Percentiles rank a stretch among this genome's conserved stretches.
phyloP scores from a whole-genome alignment of 1,140 invertebrate genomes.

The Ruditapes philippinarum region DNA sequence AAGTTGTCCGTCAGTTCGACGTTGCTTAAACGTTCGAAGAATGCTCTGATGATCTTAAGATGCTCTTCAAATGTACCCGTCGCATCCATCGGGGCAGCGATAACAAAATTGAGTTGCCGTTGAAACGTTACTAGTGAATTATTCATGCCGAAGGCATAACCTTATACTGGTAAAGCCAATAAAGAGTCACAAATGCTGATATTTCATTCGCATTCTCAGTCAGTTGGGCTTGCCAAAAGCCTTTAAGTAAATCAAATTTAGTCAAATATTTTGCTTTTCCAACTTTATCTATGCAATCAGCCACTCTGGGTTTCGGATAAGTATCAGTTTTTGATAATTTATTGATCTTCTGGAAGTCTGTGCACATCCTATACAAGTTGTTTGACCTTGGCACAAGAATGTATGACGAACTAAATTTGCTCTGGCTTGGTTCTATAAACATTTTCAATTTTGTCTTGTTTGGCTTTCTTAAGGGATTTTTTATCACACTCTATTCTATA shows the following conservation, averaged over 20 bases:
- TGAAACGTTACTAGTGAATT: too few relatives aligned
- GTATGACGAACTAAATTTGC: slow-evolving; percentile 44
- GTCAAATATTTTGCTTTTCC: neutral
- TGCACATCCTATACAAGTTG: neutral
- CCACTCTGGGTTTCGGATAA: neutral
- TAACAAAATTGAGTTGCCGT: too few relatives aligned
- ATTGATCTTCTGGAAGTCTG: slow-evolving; percentile 36
- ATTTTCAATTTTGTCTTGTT: slow-evolving; percentile 15
- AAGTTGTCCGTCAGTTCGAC: too few relatives aligned
- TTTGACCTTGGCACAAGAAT: slow-evolving; percentile 54
- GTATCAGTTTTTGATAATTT: neutral
- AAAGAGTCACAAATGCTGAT: slow-evolving; percentile 33
- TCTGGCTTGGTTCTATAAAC: slow-evolving; percentile 48
- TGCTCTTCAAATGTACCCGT: too few relatives aligned
- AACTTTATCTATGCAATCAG: slow-evolving; percentile 23
- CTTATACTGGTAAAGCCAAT: too few relatives aligned
- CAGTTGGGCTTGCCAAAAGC: neutral
- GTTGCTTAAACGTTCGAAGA: too few relatives aligned
- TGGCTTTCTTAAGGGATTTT: neutral
- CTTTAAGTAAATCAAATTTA: slow-evolving; percentile 58
- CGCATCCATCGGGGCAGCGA: too few relatives aligned
- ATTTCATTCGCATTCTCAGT: slow-evolving; percentile 48
- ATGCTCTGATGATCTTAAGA: too few relatives aligned
- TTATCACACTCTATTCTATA: too few relatives aligned
- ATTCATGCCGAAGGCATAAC: too few relatives aligned